Percentiles rank a stretch among this genome's conserved stretches.
phyloP scores from a whole-genome alignment of 2,888 invertebrate genomes.

The Physocephala rufipes region DNA sequence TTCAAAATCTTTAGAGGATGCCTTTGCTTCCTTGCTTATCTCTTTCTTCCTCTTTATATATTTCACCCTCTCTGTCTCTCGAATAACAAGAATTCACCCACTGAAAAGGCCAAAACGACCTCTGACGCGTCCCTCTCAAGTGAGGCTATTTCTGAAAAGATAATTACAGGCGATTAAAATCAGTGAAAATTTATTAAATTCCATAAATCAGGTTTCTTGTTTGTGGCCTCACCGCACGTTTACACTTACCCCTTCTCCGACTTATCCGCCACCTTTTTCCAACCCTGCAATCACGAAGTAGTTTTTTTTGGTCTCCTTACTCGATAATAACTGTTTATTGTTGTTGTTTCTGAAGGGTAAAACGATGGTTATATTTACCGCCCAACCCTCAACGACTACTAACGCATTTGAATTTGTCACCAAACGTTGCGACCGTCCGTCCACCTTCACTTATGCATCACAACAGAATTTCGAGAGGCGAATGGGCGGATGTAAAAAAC shows the following conservation, averaged over 20 bases:
- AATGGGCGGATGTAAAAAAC: too few species aligned
- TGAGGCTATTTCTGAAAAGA: constrained; percentile 41
- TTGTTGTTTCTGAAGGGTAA: constrained; percentile 28
- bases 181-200: constrained; percentile 62
- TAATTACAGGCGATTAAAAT: constrained; percentile 63
- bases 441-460: neutral
- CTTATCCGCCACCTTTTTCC: constrained; percentile 1
- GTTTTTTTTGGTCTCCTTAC: constrained; percentile 27
- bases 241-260: constrained; percentile 15
- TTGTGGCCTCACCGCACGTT: constrained; percentile 30
- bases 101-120: neutral
- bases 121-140: constrained; percentile 12
- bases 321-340: constrained; percentile 1
- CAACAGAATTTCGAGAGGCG: too few species aligned
- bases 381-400: neutral
- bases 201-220: constrained; percentile 57
- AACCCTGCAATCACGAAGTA: constrained; percentile 10
- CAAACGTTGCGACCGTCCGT: neutral
- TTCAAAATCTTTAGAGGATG: neutral
- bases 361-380: neutral
- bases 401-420: neutral
- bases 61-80: too few species aligned
- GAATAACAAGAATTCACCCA: too few species aligned
- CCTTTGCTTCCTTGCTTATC: neutral
- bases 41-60: neutral